Base-by-base conservation (phyloP, 2,888 invertebrate genomes). In the Pyrrhia umbra region DNA sequence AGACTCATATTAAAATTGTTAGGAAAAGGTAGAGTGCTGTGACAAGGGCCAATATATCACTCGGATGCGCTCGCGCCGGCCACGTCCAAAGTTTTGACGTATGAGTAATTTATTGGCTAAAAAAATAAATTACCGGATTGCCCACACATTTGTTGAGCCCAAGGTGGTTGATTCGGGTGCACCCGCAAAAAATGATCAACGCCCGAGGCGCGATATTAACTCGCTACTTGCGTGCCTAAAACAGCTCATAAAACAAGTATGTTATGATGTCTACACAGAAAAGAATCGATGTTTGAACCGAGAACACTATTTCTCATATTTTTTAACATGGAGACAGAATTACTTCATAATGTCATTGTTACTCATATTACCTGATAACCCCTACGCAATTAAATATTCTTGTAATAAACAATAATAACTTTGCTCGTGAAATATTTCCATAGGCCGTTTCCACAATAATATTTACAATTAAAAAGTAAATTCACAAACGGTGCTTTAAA, bases 51-150 rank as follows among this genome's bases (percentile, higher is more conserved):
- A 88, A 95, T 95, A 94, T 92, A 93, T 95, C 94, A 94, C 93
- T 88, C 82, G 74, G 46, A 57, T 83, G 85, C 82, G 85, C 84
- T 85, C 86, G 83, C 86, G 84, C 85, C 79, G 75, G 63, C 69
- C 82, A 86, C 86, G 90, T 90, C 90, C 90, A 81, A 91, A 90
- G 88, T 93, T 95, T 94, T 94, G 95, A 95, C 94, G 86, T 90
- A 88, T 94, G 95, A 95, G 94, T 94, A 90, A 95, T 94, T 93
- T 95, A 95, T 95, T 93, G 92, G 90, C 85, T 89, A 90, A 94
- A 95, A 94, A 94, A 95, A 94, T 89, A 94, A 94, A 94, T 94
- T 93, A 94, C 92, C 77, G 90, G 90, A 91, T 91, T 93, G 93
- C 91, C 93, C 93, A 90, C 93, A 92, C 94, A 92, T 94, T 94